These are phyloP conservation scores for Heteromyza rotundicornis DNA, from an alignment of 2,888 invertebrate genomes.

Conservation along the genomic window DNA sequence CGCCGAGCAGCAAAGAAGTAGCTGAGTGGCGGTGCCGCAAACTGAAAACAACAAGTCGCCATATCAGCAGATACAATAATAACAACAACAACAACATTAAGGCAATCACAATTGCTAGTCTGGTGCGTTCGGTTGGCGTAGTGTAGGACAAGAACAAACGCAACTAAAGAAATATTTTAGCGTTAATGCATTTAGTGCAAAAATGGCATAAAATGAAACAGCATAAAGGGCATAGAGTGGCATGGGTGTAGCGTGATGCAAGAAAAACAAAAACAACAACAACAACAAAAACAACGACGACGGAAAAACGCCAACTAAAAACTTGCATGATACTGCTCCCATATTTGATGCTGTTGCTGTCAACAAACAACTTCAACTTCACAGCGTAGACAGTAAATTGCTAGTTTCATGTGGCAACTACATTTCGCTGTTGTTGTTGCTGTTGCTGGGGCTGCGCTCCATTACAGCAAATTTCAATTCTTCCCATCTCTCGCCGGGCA, in stretches of 20 bases:
- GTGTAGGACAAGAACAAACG: too few relatives aligned
- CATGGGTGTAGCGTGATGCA: too few relatives aligned
- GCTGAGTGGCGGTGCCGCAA: neutral
- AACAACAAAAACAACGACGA: neutral
- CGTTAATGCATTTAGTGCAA: slow-evolving; percentile 4
- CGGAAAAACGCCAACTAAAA: neutral
- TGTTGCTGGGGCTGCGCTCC: too few relatives aligned
- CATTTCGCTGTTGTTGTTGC: neutral
- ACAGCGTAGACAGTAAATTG: neutral
- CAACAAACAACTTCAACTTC: slow-evolving; percentile 4
- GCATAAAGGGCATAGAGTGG: too few relatives aligned
- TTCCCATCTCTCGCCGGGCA: neutral
- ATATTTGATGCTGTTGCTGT: neutral
- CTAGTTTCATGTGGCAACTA: slow-evolving; percentile 4
- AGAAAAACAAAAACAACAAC: too few relatives aligned
- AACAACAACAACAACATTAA: slow-evolving; percentile 1
- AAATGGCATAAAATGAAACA: neutral
- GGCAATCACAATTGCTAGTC: too few relatives aligned
- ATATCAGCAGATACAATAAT: neutral
- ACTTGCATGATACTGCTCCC: neutral
- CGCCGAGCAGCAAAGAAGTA: neutral
- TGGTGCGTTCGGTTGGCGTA: too few relatives aligned
- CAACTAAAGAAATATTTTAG: neutral
- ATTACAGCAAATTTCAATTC: too few relatives aligned
- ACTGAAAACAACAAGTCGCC: neutral